phyloP scores from a whole-genome alignment of 2,888 invertebrate species.

The Serripes groenlandicus region DNA sequence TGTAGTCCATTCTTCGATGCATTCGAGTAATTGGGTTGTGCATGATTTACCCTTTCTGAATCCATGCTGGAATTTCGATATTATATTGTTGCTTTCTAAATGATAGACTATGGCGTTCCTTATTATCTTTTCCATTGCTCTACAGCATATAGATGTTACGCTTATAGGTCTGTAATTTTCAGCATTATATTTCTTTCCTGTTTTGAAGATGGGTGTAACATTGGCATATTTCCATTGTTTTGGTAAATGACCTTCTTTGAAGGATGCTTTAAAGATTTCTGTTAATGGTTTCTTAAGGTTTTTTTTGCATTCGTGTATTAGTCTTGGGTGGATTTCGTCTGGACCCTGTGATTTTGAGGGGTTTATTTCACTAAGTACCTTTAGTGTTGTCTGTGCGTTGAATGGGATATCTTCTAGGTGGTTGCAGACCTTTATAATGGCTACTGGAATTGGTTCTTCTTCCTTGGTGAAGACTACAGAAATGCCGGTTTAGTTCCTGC shows the following conservation, averaged over 20 bases:
- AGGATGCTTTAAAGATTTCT: neutral
- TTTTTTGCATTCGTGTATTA: neutral
- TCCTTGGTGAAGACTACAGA: neutral
- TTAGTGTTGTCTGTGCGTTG: neutral
- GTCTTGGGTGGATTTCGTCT: conserved; percentile 7
- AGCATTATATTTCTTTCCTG: neutral
- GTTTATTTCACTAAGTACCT: neutral
- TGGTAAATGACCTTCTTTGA: neutral
- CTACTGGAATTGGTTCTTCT: neutral
- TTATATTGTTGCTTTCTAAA: neutral
- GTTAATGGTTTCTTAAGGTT: neutral
- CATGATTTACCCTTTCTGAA: no score
- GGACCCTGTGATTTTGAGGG: conserved; percentile 1
- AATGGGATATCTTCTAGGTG: neutral
- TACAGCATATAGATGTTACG: neutral
- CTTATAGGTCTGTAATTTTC: neutral
- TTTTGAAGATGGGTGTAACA: neutral
- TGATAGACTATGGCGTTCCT: neutral
- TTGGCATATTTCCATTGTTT: neutral
- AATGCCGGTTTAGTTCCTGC: neutral
- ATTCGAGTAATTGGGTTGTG: no score
- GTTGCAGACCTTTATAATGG: neutral
- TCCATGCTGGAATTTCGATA: neutral
- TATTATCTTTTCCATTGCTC: neutral
- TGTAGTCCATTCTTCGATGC: neutral